phyloP scores from a whole-genome alignment of 2,888 invertebrate genomes.

The Nomada ruficornis region DNA sequence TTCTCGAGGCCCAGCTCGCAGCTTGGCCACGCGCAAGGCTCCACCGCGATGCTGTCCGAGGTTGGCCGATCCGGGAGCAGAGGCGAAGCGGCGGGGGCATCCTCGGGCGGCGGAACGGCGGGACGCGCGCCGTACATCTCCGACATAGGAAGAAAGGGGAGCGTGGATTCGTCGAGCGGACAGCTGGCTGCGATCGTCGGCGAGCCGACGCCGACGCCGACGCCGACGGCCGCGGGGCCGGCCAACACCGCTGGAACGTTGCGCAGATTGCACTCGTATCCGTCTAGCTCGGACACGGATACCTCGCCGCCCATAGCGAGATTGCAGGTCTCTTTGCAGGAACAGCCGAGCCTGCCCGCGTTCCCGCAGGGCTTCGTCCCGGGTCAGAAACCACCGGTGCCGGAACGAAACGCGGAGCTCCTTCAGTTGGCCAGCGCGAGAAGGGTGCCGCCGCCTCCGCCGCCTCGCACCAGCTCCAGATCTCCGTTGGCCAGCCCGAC shows the following conservation, averaged over 20 bases:
- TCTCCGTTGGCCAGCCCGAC: conserved; percentile 95
- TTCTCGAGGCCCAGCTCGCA: conserved; percentile 90
- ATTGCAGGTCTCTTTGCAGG: conserved; percentile 84
- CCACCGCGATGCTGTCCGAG: conserved; percentile 77
- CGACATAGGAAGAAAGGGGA: conserved; percentile 86
- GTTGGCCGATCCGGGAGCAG: conserved; percentile 85
- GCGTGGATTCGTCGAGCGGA: conserved; percentile 85
- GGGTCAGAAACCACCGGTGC: conserved; percentile 89
- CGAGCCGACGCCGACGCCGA: conserved; percentile 77
- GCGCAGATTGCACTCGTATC: conserved; percentile 92
- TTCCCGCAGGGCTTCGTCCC: conserved; percentile 65
- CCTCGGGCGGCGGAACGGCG: conserved; percentile 8
- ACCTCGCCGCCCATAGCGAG: conserved; percentile 91
- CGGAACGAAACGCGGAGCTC: conserved; percentile 92
- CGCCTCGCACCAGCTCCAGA: conserved; percentile 95
- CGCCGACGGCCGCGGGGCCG: conserved; percentile 61
- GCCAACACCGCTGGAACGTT: conserved; percentile 85
- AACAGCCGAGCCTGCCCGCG: conserved; percentile 73
- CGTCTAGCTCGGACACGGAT: conserved; percentile 93
- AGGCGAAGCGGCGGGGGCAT: conserved; percentile 72
- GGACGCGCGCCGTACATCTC: conserved; percentile 83
- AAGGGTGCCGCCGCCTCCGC: conserved; percentile 95
- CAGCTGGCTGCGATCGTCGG: conserved; percentile 74
- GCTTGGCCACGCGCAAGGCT: conserved; percentile 72
- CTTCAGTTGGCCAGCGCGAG: conserved; percentile 90